These are phyloP conservation scores for Euthynnus affinis DNA, from an alignment of 2,797 vertebrate genomes.

Conservation along the genomic window DNA sequence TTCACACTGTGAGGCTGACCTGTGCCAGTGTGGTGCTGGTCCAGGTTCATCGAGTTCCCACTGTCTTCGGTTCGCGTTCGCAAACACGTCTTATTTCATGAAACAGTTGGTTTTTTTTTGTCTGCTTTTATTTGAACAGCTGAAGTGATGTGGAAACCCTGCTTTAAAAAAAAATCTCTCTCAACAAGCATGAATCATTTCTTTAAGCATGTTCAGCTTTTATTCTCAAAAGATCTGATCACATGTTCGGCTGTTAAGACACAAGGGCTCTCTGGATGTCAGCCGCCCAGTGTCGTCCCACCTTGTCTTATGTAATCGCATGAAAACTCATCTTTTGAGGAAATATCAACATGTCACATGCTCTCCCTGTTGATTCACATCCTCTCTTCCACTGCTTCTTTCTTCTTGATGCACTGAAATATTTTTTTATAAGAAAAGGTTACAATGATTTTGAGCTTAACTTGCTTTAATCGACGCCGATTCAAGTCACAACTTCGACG, in stretches of 20 bases:
- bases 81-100: constrained; percentile 41
- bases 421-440: not conserved
- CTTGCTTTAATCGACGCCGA: not conserved
- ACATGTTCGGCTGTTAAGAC: constrained; percentile 10
- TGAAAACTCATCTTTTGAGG: constrained; percentile 36
- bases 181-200: not conserved
- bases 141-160: constrained; percentile 28
- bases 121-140: constrained; percentile 48
- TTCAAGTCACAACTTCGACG: not conserved
- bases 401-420: not conserved
- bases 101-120: constrained; percentile 14
- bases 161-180: constrained; percentile 2
- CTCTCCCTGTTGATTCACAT: constrained; percentile 42
- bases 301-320: constrained; percentile 4
- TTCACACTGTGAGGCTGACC: constrained; percentile 63
- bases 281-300: not conserved
- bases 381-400: constrained; percentile 18
- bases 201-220: not conserved
- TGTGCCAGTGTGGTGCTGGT: constrained; percentile 56
- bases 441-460: constrained; percentile 5
- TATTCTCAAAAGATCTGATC: constrained; percentile 9
- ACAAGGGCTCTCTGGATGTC: not conserved
- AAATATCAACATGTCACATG: constrained; percentile 33
- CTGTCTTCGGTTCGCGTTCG: constrained; percentile 55
- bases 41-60: constrained; percentile 72